A percentile compares a stretch with the other conserved stretches of the same genome.
These are phyloP conservation scores for Lophius piscatorius DNA, from an alignment of 2,113 vertebrate species.

Conservation along the genomic window DNA sequence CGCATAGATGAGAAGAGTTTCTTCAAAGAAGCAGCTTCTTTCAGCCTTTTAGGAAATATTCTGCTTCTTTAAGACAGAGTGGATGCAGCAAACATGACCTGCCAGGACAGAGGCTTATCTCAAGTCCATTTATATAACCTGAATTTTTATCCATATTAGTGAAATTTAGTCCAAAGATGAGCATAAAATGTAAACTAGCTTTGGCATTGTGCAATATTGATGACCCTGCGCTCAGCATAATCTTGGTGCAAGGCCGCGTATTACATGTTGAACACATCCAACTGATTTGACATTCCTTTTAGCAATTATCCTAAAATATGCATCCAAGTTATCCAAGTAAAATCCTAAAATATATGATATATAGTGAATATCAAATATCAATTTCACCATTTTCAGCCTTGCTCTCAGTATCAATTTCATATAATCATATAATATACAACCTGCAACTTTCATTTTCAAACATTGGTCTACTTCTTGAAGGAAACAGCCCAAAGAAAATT, in stretches of 20 bases:
- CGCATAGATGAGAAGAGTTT: constrained; percentile 33
- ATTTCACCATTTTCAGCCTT: background rate
- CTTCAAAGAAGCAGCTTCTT: constrained; percentile 31
- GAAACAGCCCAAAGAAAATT: too few relatives aligned
- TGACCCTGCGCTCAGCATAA: background rate
- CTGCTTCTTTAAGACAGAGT: constrained; percentile 35
- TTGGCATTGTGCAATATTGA: background rate
- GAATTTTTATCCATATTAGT: constrained; percentile 1
- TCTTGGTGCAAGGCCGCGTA: background rate
- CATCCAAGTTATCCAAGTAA: background rate
- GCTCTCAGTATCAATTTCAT: background rate
- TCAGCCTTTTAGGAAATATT: constrained; percentile 35
- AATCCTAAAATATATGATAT: background rate
- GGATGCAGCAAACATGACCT: constrained; percentile 41
- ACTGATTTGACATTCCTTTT: constrained; percentile 2
- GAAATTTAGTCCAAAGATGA: background rate
- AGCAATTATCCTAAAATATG: background rate
- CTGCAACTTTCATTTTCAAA: too few relatives aligned
- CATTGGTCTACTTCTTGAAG: too few relatives aligned
- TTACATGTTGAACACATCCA: too few relatives aligned
- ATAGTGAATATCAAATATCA: background rate
- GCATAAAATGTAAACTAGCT: constrained; percentile 1
- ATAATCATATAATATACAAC: too few relatives aligned
- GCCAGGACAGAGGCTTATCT: constrained; percentile 19
- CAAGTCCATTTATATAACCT: background rate